Evolutionary conservation across 2,888 invertebrate species (phyloP).

Genomic region (Netelia melanura): DNA sequence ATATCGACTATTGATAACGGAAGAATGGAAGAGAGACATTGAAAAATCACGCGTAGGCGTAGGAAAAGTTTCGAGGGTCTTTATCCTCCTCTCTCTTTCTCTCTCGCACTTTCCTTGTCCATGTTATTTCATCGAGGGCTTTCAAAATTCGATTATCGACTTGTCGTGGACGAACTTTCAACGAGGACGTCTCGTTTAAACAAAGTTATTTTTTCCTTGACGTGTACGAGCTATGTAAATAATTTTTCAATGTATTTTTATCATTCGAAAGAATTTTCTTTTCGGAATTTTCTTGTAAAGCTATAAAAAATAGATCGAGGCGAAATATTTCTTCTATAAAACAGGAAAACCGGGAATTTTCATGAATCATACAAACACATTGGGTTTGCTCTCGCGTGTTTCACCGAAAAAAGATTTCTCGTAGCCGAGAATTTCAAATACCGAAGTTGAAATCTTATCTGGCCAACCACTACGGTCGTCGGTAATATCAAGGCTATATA

Average conservation of each 20-base stretch:
- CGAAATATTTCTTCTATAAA: no score
- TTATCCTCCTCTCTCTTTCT: not conserved
- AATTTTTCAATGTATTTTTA: no score
- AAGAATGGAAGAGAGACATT: conserved; percentile 1
- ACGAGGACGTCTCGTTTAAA: not conserved
- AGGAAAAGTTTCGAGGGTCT: conserved; percentile 41
- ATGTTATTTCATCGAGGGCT: conserved; percentile 42
- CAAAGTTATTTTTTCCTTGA: no score
- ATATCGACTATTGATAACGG: not conserved
- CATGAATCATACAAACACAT: no score
- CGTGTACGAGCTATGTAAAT: no score
- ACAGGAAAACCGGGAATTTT: no score
- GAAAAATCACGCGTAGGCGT: conserved; percentile 17
- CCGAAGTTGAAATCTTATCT: conserved; percentile 5
- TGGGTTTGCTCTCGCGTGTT: not conserved
- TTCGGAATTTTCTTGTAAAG: no score
- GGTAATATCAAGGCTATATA: not conserved
- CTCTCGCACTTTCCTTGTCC: not conserved
- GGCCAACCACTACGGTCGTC: not conserved
- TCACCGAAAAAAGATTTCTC: not conserved
- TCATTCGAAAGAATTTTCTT: no score
- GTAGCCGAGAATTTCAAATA: not conserved
- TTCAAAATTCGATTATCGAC: conserved; percentile 44
- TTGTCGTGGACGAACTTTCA: not conserved
- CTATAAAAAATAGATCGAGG: no score